Conservation (phyloP, 2,797 vertebrate species). For the Rachycentron canadum region DNA sequence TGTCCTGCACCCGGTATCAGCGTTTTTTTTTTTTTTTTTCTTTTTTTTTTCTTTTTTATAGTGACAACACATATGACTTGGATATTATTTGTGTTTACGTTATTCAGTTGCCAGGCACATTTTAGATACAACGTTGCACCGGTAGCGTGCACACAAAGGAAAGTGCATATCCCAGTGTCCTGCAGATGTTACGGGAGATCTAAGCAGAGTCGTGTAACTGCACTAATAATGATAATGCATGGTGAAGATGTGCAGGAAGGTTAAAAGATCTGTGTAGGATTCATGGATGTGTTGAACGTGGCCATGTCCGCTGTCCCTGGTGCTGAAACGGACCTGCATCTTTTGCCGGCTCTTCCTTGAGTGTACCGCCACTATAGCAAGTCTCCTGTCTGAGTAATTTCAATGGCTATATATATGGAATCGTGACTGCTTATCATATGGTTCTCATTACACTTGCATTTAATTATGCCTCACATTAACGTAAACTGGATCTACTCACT, state of each 20-base stretch:
- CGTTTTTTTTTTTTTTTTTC: background rate
- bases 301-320: slow-evolving; percentile 84
- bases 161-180: slow-evolving; percentile 33
- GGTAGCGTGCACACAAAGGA: slow-evolving; percentile 9
- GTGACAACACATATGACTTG: slow-evolving; percentile 2
- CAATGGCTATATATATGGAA: background rate
- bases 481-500: background rate
- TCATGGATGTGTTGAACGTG: background rate
- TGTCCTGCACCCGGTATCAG: slow-evolving; percentile 72
- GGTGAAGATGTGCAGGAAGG: background rate
- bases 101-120: background rate
- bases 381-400: background rate
- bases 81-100: background rate
- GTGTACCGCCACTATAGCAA: background rate
- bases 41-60: background rate
- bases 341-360: slow-evolving; percentile 17
- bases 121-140: background rate
- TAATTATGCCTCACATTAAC: background rate
- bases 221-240: background rate
- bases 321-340: slow-evolving; percentile 77
- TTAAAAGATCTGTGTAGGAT: background rate
- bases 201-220: background rate
- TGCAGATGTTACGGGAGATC: slow-evolving; percentile 50
- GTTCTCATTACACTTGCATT: background rate
- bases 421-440: background rate